A percentile compares a stretch with the other conserved stretches of the same genome.
Evolutionary conservation across 2,113 vertebrate species (phyloP).

Genomic region (Vidua macroura): DNA sequence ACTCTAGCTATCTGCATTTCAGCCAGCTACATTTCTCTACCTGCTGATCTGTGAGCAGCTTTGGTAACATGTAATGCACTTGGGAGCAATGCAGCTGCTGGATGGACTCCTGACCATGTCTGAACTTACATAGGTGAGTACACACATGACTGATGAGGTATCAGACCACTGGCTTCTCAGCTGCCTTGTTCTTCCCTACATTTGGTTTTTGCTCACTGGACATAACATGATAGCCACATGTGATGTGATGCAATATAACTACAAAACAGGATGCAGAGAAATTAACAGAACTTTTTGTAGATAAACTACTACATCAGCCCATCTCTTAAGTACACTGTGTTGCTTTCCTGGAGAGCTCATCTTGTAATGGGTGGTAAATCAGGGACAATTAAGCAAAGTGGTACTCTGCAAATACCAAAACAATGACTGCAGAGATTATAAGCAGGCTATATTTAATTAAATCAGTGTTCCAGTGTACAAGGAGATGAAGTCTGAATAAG

Average conservation of each 20-base stretch:
- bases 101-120: neutral
- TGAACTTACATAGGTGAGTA: neutral
- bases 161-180: neutral
- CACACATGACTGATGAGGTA: neutral
- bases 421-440: neutral
- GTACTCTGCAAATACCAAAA: neutral
- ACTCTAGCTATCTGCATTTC: neutral
- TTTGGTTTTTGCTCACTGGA: neutral
- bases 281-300: neutral
- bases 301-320: rapidly evolving
- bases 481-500: neutral
- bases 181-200: neutral
- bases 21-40: neutral
- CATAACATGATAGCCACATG: neutral
- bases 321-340: neutral
- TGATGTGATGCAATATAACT: neutral
- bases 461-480: neutral
- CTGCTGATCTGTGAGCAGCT: neutral
- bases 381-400: neutral
- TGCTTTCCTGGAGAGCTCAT: neutral
- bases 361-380: neutral
- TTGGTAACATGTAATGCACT: neutral
- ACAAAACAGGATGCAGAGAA: neutral
- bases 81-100: neutral
- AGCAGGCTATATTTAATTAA: neutral